Evolutionary conservation across 2,797 vertebrate genomes (phyloP).

Genomic region (Myiotriccus ornatus): DNA sequence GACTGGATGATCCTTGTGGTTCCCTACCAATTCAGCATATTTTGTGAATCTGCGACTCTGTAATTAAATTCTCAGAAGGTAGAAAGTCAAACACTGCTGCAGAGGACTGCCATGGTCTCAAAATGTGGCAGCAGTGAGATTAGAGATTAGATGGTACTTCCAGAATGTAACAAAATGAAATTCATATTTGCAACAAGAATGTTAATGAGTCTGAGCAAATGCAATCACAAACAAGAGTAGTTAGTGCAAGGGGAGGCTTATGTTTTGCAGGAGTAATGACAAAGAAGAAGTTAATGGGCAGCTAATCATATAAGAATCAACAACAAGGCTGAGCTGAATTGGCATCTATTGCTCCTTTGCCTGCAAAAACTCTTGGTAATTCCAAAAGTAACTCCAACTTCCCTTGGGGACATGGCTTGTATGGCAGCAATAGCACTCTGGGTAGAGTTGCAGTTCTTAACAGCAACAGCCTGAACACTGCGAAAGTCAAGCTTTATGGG

Average conservation of each 20-base stretch:
- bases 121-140: background rate
- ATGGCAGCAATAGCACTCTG: background rate
- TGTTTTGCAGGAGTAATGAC: background rate
- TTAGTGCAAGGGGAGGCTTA: background rate
- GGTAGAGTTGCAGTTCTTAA: background rate
- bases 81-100: background rate
- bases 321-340: background rate
- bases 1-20: background rate
- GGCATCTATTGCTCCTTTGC: background rate
- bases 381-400: background rate
- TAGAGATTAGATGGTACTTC: background rate
- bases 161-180: conserved; percentile 2
- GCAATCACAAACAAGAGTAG: background rate
- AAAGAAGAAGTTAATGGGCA: background rate
- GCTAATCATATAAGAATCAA: background rate
- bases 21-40: background rate
- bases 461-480: background rate
- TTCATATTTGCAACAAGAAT: background rate
- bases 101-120: background rate
- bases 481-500: background rate
- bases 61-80: conserved; percentile 7
- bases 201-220: background rate
- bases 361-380: background rate
- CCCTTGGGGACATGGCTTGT: background rate
- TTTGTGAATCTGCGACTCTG: background rate